These are phyloP conservation scores for Genyomyrus donnyi DNA, from an alignment of 2,113 vertebrate genomes.

Conservation along the genomic window DNA sequence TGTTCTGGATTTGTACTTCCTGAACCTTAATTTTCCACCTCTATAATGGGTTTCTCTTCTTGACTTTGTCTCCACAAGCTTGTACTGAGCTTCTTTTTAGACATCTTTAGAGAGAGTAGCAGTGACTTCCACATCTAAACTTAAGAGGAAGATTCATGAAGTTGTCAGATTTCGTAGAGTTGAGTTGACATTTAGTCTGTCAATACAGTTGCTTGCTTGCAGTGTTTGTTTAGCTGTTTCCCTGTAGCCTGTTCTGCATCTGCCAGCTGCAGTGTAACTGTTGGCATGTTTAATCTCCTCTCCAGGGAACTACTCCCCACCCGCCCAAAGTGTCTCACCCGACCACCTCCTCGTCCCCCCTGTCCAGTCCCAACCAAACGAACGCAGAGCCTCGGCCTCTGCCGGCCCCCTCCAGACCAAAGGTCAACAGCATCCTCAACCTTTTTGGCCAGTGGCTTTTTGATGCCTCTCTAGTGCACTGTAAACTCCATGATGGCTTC, in stretches of 20 bases:
- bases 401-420: slow-evolving; percentile 82
- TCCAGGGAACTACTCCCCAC: slow-evolving; percentile 72
- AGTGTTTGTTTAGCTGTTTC: not conserved
- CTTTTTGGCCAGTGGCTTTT: slow-evolving; percentile 95
- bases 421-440: slow-evolving; percentile 96
- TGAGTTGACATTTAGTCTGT: not conserved
- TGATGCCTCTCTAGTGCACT: slow-evolving; percentile 89
- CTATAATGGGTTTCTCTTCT: not conserved
- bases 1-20: not conserved
- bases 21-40: not conserved
- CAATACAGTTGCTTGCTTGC: not conserved
- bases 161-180: not conserved
- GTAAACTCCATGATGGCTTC: slow-evolving; percentile 91
- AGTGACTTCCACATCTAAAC: not conserved
- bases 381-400: slow-evolving; percentile 83
- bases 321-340: slow-evolving; percentile 71
- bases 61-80: not conserved
- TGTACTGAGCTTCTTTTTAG: not conserved
- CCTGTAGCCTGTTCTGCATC: not conserved
- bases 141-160: not conserved
- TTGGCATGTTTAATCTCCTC: not conserved
- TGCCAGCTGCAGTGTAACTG: not conserved
- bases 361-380: slow-evolving; percentile 89
- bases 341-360: slow-evolving; percentile 76
- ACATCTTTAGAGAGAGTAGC: not conserved